phyloP scores from a whole-genome alignment of 2,888 invertebrate species.

The Machimus rusticus region DNA sequence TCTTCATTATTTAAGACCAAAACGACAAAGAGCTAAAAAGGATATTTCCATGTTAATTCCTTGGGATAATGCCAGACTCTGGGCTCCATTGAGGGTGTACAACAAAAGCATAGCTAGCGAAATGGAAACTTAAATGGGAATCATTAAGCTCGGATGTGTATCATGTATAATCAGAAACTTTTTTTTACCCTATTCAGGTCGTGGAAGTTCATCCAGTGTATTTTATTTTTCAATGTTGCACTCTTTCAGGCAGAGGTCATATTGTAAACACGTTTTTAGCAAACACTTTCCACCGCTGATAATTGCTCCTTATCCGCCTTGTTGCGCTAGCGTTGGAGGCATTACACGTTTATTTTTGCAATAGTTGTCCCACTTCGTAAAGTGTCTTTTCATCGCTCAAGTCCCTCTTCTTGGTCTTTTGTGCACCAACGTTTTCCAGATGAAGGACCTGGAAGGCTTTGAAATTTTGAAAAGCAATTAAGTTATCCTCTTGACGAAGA shows the following conservation, averaged over 20 bases:
- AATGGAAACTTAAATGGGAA: slow-evolving; percentile 30
- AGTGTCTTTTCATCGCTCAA: neutral
- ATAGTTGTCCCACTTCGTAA: slow-evolving; percentile 10
- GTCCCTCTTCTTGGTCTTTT: neutral
- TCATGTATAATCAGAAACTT: slow-evolving; percentile 29
- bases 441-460: neutral
- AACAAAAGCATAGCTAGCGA: slow-evolving; percentile 12
- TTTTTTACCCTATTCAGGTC: neutral
- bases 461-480: neutral
- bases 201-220: neutral
- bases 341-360: neutral
- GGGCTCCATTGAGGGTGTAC: neutral
- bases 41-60: neutral
- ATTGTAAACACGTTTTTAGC: slow-evolving; percentile 1
- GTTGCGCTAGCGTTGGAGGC: neutral
- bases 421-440: neutral
- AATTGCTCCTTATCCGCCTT: neutral
- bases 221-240: neutral
- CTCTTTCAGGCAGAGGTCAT: slow-evolving; percentile 21
- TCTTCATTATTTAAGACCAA: slow-evolving; percentile 6
- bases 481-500: neutral
- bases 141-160: slow-evolving; percentile 25
- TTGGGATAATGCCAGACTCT: neutral
- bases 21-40: slow-evolving; percentile 1
- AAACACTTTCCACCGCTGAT: neutral